Evolutionary conservation across 2,113 vertebrate species (phyloP), one percentile per base, ranked within the genome.

Genomic region (Australoheros scitulus): DNA sequence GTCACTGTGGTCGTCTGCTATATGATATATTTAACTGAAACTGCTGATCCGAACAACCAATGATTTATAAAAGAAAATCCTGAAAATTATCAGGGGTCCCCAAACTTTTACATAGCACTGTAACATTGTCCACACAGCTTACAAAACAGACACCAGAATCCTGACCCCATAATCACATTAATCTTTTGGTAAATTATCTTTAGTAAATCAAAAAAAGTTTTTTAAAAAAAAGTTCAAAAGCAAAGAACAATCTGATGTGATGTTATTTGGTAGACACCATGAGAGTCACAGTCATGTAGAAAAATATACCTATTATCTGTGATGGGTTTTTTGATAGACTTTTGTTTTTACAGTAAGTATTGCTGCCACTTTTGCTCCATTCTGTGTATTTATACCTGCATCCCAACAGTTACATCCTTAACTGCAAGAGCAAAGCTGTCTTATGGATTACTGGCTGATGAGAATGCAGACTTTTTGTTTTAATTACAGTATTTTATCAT

Each of bases 121-220:
- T 26, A 29, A 8, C 56, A 43, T 58, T 15, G 76, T 56, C 41
- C 76, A 61, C 57, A n/a, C 50, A 18, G 36, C 60, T 29, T 15
- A 74, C 36, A 52, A n/a, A n/a, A 32, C n/a, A 61, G n/a, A n/a
- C n/a, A 59, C 47, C 68, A 52, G 13, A 72, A 77, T 32, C 34
- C 47, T 64, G 43, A 36, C 15, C 32, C 24, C 82, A 61, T 34
- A 79, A 81, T n/a, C 43, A 14, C 18, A 61, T 47, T 79, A 79
- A 64, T 82, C 34, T 82, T 74, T 61, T 61, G 26, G 78, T 76
- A 79, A 77, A 74, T 79, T 55, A 41, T 72, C 76, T 87, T 50
- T 14, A 34, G 34, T 50, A 14, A 68, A 34, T 56, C 5, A 38
- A 22, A 55, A 57, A 7, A 74, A 34, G 52, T n/a, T n/a, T n/a